Base-by-base conservation (phyloP, 2,113 vertebrate species). In the Chaetura pelagica region DNA sequence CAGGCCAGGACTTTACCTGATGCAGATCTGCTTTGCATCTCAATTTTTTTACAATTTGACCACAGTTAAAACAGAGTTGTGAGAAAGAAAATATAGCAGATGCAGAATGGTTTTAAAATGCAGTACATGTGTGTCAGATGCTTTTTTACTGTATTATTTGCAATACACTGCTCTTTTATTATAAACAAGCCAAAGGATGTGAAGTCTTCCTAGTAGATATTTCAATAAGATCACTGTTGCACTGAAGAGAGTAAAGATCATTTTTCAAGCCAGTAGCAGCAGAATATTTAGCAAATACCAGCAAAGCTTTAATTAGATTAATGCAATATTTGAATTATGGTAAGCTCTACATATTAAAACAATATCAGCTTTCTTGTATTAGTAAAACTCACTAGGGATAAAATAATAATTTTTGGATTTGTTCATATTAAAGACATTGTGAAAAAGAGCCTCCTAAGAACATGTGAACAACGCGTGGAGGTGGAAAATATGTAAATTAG, bases 201-300 rank as follows among this genome's bases (percentile, higher is more conserved):
- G 40, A 66, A 59, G 20, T 20, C 29, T 89, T 82, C 32, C 51
- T 42, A 22, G 57, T 27, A 61, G 54, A 54, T 61, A 46, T 64
- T 90, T 83, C 82, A 83, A 0, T 69, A 62, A 87, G 54, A 44
- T 59, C 26, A 29, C 24, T 61, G 4, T 64, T 64, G 66, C 58
- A 54, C 34, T 58, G 22, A 76, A 15, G 30, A 61, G 22, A 85
- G 11, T 13, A 61, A 64, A 85, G 71, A 69, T n/a, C 1, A 46
- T 83, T 93, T 85, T 87, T 35, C 35, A 87, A 42, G 78, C 17
- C 89, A 89, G 42, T 44, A n/a, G 2, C 46, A 87, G 27, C 18
- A 58, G 91, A 96, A 84, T 46, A 71, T 16, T 59, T 58, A 35
- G 22, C 21, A 55, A 76, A 35, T 67, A 82, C 18, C 52, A 94